Evolutionary conservation across 2,888 invertebrate species (phyloP), one percentile per base, ranked within the genome.

Genomic region (Drosophila vallismaia): DNA sequence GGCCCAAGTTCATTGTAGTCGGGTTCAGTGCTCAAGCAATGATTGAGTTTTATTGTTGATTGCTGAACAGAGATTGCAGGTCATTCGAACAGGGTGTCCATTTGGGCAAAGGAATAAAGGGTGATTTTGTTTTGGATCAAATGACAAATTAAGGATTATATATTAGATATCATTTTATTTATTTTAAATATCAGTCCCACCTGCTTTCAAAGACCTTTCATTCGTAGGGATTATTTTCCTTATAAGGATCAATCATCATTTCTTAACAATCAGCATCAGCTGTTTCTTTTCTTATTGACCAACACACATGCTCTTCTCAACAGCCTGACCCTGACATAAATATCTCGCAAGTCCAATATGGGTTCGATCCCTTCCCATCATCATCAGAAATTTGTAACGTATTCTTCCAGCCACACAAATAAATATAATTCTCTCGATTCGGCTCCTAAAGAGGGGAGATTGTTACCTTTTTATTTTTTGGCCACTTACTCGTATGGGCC

Each of bases 21-120:
- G 45, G 52, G 71, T 68, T 64, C 38, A 45, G 64, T 71, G 71
- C 73, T 71, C 74, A 73, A 72, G 73, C 71, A 63, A 56, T 72
- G 68, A 74, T 74, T 74, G 67, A 48, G 54, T 74, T 74, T 74
- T 74, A 67, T 74, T 67, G 74, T 72, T 74, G 72, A 72, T 72
- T 72, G 68, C 49, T 44, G 38, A 26, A 26, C 59, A 48, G 55
- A 72, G 74, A 72, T 72, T 72, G 67, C 55, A 24, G 53, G 51
- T 53, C 53, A 46, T 49, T 49, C 44, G 8, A 36, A 55, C 54
- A 70, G 70, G 73, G 72, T 62, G 45, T n/a, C 24, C 19, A 3
- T 1, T 42, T 42, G 40, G 40, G 12, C 14, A 19, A 2, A 24
- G 38, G 9, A 9, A n/a, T 14, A 46, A 44, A 14, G 66, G 53